Evolutionary conservation across 2,113 vertebrate species (phyloP), one percentile per base, ranked within the genome.

Genomic region (Theropithecus gelada): DNA sequence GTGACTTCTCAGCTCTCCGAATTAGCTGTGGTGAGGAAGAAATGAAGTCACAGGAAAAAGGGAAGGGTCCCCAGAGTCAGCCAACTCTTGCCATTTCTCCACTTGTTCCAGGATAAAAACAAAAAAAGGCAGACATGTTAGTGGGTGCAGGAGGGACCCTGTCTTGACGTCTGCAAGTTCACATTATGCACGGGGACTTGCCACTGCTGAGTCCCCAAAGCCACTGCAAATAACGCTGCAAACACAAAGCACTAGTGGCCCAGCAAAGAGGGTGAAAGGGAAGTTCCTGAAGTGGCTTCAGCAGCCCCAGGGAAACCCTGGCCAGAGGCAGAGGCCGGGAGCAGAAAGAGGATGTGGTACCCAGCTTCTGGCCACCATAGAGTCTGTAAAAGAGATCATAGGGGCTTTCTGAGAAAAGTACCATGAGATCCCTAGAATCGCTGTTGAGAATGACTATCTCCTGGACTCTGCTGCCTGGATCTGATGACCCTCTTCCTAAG

Each of bases 171-270:
- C 14, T 78, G 81, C 13, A 18, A 45, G 52, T 23, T 5, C 64
- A 20, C 12, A 5, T 1, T 72, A 13, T 4, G 0, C 1, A 5
- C 16, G 12, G 35, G 20, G 32, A 66, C 7, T 3, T 12, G 17
- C 38, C 27, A 27, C 48, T 25, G 52, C 22, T 1, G 12, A 25
- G 25, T 22, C 40, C 27, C 8, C 16, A 50, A 22, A 91, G 50
- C 43, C 82, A 22, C 76, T 45, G 0, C 11, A 52, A 3, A n/a
- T 72, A 78, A 72, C n/a, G 32, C 75, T 35, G 68, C 3, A 30
- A 80, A 38, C 27, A 7, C 6, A 5, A 30, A 59, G 23, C 38
- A 17, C 59, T 3, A 2, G 27, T 0, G 6, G 83, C 38, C n/a
- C 2, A 7, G 83, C 1, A 13, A 22, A 27, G 22, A 55, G 20